Conservation (phyloP, 2,797 vertebrate species). For the Rhabdophis nuchalis region DNA sequence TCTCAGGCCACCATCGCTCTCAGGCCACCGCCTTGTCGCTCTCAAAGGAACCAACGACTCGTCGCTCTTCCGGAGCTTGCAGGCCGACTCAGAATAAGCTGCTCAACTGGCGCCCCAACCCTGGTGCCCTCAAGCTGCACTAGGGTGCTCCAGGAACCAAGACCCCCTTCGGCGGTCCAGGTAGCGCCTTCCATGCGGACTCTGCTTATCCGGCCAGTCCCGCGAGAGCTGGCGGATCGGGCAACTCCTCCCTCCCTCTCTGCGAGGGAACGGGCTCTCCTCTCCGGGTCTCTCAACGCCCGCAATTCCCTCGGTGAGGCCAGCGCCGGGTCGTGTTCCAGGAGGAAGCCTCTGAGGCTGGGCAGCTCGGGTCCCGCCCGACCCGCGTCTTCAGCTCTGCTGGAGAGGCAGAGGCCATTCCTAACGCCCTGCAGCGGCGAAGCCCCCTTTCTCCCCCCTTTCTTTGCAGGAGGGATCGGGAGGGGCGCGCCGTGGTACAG, state of each 20-base stretch:
- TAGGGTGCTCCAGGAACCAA: accelerated
- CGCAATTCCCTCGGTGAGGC: background rate
- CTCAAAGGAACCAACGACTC: background rate
- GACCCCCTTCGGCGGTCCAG: too few relatives aligned
- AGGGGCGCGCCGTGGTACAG: background rate
- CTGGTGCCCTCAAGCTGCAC: background rate
- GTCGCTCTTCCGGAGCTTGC: too few relatives aligned
- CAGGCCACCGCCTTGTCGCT: background rate
- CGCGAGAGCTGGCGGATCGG: background rate
- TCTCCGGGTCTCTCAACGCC: background rate
- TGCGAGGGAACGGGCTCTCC: background rate
- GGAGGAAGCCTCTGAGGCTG: background rate
- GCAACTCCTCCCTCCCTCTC: background rate
- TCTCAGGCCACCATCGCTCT: background rate
- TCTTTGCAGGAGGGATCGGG: background rate
- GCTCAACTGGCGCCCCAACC: background rate
- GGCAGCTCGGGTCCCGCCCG: background rate
- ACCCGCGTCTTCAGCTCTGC: background rate
- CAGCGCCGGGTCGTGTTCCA: background rate
- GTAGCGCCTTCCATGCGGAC: background rate
- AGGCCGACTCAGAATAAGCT: background rate
- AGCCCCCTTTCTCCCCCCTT: background rate
- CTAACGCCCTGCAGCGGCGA: background rate
- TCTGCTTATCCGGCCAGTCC: background rate
- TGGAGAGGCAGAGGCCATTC: background rate